Evolutionary conservation across 1,140 invertebrate genomes (phyloP), one percentile per base, ranked within the genome.

Genomic region (Drosophila varians): DNA sequence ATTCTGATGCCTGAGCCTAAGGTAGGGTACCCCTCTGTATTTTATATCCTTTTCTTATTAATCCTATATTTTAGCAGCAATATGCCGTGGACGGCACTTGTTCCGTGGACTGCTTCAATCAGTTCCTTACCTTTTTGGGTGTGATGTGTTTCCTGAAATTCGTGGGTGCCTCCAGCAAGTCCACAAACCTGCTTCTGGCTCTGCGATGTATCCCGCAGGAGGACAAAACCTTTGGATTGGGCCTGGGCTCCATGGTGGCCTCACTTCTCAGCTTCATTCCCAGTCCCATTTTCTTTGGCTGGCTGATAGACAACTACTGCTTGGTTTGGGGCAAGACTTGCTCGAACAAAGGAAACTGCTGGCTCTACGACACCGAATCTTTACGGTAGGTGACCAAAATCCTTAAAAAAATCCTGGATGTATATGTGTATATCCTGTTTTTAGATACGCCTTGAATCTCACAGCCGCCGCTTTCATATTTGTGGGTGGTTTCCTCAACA

Each of bases 271-370:
- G 93, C 5, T 94, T 95, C 58, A 94, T 95, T 68, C 95, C 95
- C 0, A 94, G 94, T 45, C 95, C 95, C 9, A 95, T 96, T 55
- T 91, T 95, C 12, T 95, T 94, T 77, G 95, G 95, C 55, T 94
- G 92, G 73, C 93, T 95, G 31, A 92, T 95, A 72, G 95, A 95
- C 94, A 92, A 91, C 34, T 93, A 94, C 2, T 96, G 95, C 75
- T 70, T 95, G 18, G 93, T 95, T 18, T 96, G 95, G 95, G 95
- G 95, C 7, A 95, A 94, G 83, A 95, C 95, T 5, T 95, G 95
- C 71, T 91, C 92, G 7, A 93, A 93, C 40, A 94, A 92, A 45
- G 95, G 95, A 34, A 95, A 96, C 77, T 95, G 95, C 89, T 95
- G 94, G 95, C 89, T 95, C 0, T 95, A 95, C 57, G 94, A 95